Base-by-base conservation (phyloP, 2,888 invertebrate genomes). In the Drosophila acutilabella region DNA sequence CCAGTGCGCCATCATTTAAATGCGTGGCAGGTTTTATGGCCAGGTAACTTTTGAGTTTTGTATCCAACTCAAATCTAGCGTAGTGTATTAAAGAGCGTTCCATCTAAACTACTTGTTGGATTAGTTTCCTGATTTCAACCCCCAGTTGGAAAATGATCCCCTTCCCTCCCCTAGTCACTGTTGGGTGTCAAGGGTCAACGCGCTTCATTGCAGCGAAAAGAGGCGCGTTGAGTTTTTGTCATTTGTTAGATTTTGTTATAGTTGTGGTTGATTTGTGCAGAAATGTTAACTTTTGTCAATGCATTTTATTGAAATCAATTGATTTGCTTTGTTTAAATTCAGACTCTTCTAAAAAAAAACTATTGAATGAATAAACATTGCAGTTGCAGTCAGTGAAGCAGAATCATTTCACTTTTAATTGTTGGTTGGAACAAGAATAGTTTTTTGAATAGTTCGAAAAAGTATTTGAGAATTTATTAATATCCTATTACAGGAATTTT, bases 21-120 rank as follows among this genome's bases (percentile, higher is more conserved):
- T 87, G 71, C 81, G 68, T 57, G 70, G 68, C 77, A 78, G 75
- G 82, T 88, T 82, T 81, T 81, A 88, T 88, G 73, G 52, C 44
- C 71, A 73, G 76, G 67, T 73, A 81, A 81, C 69, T 79, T 82
- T 79, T 84, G 59, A 75, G 65, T 36, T 36, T 36, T 30, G 41
- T 30, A 53, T 54, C 61, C 45, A 67, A 54, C 64, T 30, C 44
- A 60, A 61, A 75, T 53, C 61, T 62, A 44, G 47, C 57, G 44
- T 8, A 30, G 30, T 20, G 13, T 42, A 56, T 51, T 58, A 56
- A 67, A 74, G 62, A 50, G 50, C 57, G n/a, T 16, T 11, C 10
- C 20, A 44, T 51, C 30, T 71, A 26, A 71, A 74, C 74, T 65
- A 58, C 71, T 78, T 69, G 78, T 74, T 51, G 74, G 74, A 44